Percentiles rank a stretch among this genome's conserved stretches.
These are phyloP conservation scores for Dromococcyx pavoninus DNA, from an alignment of 2,797 vertebrate genomes.

Conservation along the genomic window DNA sequence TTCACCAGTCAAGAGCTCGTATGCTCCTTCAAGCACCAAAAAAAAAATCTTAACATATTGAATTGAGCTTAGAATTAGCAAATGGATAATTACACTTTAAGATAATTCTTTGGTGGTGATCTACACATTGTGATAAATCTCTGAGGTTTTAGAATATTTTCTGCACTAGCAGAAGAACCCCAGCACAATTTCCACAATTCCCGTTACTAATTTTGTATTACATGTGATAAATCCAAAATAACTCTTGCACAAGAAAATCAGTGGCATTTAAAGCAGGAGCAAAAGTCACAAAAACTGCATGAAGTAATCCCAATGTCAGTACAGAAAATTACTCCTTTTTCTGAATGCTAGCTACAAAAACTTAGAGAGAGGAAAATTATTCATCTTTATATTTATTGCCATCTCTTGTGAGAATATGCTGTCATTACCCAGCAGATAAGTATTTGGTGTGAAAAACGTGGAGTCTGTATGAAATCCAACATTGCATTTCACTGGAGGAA, in stretches of 20 bases:
- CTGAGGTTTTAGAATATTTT: neutral
- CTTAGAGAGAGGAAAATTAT: constrained; percentile 13
- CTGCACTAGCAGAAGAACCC: constrained; percentile 10
- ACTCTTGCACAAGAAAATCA: neutral
- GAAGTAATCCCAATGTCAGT: constrained; percentile 15
- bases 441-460: constrained; percentile 12
- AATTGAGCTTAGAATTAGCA: constrained; percentile 35
- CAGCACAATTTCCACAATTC: neutral
- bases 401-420: constrained; percentile 34
- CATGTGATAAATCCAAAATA: neutral
- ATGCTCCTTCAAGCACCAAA: neutral
- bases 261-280: constrained; percentile 7
- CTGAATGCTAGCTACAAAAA: constrained; percentile 25
- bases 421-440: constrained; percentile 46
- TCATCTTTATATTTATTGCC: constrained; percentile 45
- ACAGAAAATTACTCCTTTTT: constrained; percentile 25
- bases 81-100: constrained; percentile 35
- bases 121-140: neutral
- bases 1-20: neutral
- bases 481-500: neutral
- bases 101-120: neutral
- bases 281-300: constrained; percentile 56
- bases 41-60: neutral
- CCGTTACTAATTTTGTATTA: constrained; percentile 36
- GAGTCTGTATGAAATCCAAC: neutral